Evolutionary conservation across 2,888 invertebrate species (phyloP).

Genomic region (Nomada hirtipes): DNA sequence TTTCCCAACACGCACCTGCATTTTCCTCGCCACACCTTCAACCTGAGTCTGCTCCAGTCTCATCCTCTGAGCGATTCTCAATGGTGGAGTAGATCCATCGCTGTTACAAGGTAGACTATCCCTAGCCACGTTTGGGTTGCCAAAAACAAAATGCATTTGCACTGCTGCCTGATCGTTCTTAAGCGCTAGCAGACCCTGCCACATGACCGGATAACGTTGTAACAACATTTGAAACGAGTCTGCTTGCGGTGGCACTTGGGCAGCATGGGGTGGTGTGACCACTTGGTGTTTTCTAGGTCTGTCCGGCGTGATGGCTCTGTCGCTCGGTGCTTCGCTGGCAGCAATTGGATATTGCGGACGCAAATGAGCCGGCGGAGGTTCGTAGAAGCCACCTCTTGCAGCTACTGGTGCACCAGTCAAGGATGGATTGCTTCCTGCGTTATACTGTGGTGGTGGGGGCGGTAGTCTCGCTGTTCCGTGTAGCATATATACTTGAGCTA

Average conservation of each 20-base stretch:
- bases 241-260: slow-evolving; percentile 92
- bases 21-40: slow-evolving; percentile 97
- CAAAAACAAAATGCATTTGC: slow-evolving; percentile 99
- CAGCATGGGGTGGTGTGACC: slow-evolving; percentile 86
- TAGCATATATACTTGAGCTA: slow-evolving; percentile 88
- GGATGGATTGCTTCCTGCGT: slow-evolving; percentile 73
- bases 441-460: slow-evolving; percentile 80
- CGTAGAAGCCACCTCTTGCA: slow-evolving; percentile 86
- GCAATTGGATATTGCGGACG: slow-evolving; percentile 82
- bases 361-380: slow-evolving; percentile 87
- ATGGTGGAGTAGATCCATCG: slow-evolving; percentile 93
- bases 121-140: slow-evolving; percentile 95
- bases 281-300: slow-evolving; percentile 85
- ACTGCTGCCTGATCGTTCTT: slow-evolving; percentile 99
- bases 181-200: slow-evolving; percentile 97
- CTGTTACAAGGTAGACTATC: slow-evolving; percentile 94
- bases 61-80: slow-evolving; percentile 99
- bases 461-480: slow-evolving; percentile 85
- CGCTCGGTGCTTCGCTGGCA: slow-evolving; percentile 81
- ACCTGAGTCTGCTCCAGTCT: slow-evolving; percentile 97
- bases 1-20: slow-evolving; percentile 90
- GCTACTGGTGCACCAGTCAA: slow-evolving; percentile 79
- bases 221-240: slow-evolving; percentile 93
- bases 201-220: slow-evolving; percentile 97
- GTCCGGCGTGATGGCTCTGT: slow-evolving; percentile 85